A percentile compares a stretch with the other conserved stretches of the same genome.
These are phyloP conservation scores for Subacronicta megacephala DNA, from an alignment of 2,888 invertebrate genomes.

Conservation along the genomic window DNA sequence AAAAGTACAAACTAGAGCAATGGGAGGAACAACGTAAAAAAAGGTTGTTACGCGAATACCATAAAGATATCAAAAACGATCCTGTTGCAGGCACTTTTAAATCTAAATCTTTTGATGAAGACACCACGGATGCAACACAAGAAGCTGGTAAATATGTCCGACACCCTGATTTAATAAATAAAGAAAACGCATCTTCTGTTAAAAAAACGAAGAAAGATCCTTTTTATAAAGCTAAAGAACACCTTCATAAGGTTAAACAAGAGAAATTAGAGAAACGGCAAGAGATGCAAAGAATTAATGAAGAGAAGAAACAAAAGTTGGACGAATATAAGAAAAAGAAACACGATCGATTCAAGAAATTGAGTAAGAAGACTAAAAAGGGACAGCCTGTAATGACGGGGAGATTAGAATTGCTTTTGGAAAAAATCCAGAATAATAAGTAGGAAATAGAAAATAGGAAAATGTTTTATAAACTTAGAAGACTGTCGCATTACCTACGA, in stretches of 20 bases:
- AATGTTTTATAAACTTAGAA: no score
- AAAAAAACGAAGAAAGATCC: conserved; percentile 75
- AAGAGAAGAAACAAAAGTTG: conserved; percentile 91
- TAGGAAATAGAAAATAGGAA: no score
- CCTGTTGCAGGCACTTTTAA: conserved; percentile 80
- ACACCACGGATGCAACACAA: conserved; percentile 67
- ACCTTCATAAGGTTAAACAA: conserved; percentile 87
- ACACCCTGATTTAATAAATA: conserved; percentile 81
- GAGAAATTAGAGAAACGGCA: conserved; percentile 87
- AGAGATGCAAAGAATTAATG: conserved; percentile 82
- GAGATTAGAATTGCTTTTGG: conserved; percentile 93
- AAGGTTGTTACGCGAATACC: conserved; percentile 87
- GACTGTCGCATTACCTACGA: no score
- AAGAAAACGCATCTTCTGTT: conserved; percentile 53
- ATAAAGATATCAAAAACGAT: conserved; percentile 88
- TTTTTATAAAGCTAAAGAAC: conserved; percentile 87
- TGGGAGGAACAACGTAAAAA: conserved; percentile 92
- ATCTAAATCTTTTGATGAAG: conserved; percentile 86
- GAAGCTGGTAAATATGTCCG: conserved; percentile 77
- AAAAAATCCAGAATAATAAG: conserved; percentile 91
- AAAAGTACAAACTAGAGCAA: conserved; percentile 92
- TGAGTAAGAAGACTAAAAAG: conserved; percentile 93
- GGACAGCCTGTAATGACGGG: conserved; percentile 97
- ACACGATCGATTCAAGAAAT: conserved; percentile 91
- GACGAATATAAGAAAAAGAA: conserved; percentile 92